Base-by-base conservation (phyloP, 2,888 invertebrate genomes). In the Mantis religiosa region DNA sequence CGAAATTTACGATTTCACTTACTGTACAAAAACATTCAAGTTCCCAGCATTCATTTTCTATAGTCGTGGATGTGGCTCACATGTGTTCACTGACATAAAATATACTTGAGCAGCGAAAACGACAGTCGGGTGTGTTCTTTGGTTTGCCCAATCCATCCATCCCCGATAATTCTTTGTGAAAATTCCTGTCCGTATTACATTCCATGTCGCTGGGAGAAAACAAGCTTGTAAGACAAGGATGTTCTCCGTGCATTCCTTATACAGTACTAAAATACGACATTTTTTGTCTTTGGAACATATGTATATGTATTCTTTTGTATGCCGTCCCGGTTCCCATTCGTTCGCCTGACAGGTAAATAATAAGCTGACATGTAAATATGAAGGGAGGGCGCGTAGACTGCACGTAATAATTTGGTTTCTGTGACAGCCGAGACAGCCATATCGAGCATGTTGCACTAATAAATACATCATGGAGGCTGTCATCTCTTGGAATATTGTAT, bases 321-420 rank as follows among this genome's bases (percentile, higher is more conserved):
- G 54, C 20, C 54, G 54, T 71, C 54, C 54, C 20, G 54, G 54
- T 71, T 71, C 54, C 54, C 54, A 71, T 71, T 20, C 54, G 54
- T 71, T 71, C 20, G 20, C 54, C 25, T 71, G 54, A 71, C 54
- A 71, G 54, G 84, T 84, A 34, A 84, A 84, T 85, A 89, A 89
- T 89, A 87, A 89, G 81, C 84, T 84, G 81, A 81, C 85, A 85
- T 88, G 85, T 88, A 89, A 89, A 88, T 88, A 88, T 88, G 88
- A 89, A 87, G 84, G 28, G 83, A 88, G 82, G 82, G 87, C 83
- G 89, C 83, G 82, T 71, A 85, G 86, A 30, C 89, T 86, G 84
- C 82, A 89, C 47, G 71, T 89, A 54, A 86, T 54, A 87, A 83
- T 83, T 30, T 82, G 25, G 8, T 20, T 71, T 71, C 54, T 71